Evolutionary conservation across 2,888 invertebrate species (phyloP).

Genomic region (Nymphalis polychloros): DNA sequence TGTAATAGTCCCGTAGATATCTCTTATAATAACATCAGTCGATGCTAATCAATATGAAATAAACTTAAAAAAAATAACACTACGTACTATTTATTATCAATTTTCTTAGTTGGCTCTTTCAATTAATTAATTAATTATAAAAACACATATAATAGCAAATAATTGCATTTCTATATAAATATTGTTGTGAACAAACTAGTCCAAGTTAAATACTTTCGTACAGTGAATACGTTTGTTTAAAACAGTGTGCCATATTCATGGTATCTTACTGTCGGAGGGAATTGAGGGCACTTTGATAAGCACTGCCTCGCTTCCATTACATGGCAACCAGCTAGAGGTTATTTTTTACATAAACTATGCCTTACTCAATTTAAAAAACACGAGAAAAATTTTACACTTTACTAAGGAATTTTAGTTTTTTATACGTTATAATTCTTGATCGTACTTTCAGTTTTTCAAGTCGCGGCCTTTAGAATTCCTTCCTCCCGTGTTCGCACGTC

Average conservation of each 20-base stretch:
- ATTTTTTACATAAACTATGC: background rate
- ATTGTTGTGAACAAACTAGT: background rate
- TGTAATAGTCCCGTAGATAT: too few species aligned
- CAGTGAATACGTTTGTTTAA: constrained; percentile 38
- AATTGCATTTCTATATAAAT: too few species aligned
- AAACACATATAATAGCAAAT: too few species aligned
- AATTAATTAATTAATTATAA: too few species aligned
- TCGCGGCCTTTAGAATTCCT: constrained; percentile 11
- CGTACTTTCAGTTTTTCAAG: constrained; percentile 2
- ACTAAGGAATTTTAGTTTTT: background rate
- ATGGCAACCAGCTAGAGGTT: constrained; percentile 15
- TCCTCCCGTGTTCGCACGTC: background rate
- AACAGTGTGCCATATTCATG: constrained; percentile 37
- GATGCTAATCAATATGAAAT: too few species aligned
- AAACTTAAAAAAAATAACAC: too few species aligned
- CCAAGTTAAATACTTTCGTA: constrained; percentile 4
- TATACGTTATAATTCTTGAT: background rate
- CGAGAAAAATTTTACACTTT: background rate
- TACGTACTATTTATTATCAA: too few species aligned
- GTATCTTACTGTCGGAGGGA: constrained; percentile 25
- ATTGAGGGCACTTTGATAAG: constrained; percentile 36
- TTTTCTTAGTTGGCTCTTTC: too few species aligned
- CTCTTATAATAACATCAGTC: too few species aligned
- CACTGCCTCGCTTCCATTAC: constrained; percentile 28
- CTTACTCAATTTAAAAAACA: background rate